Conservation (phyloP, 1,140 invertebrate species). For the Episyrphus balteatus region DNA sequence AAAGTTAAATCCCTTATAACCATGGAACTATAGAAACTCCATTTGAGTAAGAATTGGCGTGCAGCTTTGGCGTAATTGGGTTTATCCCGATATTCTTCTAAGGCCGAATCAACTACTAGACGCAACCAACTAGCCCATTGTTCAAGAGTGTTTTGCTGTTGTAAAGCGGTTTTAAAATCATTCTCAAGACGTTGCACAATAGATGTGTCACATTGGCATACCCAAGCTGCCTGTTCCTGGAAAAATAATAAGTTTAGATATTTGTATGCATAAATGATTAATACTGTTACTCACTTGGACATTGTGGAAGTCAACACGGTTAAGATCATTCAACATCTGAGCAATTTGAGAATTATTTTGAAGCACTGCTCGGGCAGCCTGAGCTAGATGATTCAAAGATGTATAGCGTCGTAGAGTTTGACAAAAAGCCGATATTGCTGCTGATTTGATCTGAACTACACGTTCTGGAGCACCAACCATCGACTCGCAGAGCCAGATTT, state of each 20-base stretch:
- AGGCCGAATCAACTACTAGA: conserved; percentile 73
- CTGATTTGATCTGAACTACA: conserved; percentile 73
- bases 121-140: conserved; percentile 97
- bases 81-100: conserved; percentile 78
- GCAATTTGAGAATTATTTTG: conserved; percentile 91
- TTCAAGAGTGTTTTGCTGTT: conserved; percentile 86
- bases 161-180: conserved; percentile 88
- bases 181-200: conserved; percentile 79
- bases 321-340: conserved; percentile 95
- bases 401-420: conserved; percentile 93
- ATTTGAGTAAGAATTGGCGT: conserved; percentile 91
- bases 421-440: conserved; percentile 83
- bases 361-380: conserved; percentile 87
- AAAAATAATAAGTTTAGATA: conserved; percentile 1
- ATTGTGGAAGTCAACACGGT: conserved; percentile 94
- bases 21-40: conserved; percentile 99
- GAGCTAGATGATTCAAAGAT: conserved; percentile 94
- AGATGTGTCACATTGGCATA: conserved; percentile 85
- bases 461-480: conserved; percentile 76
- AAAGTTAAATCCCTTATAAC: conserved; percentile 91
- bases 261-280: not conserved
- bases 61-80: conserved; percentile 81
- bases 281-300: conserved; percentile 56
- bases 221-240: conserved; percentile 81
- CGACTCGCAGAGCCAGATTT: conserved; percentile 76